Evolutionary conservation across 2,888 invertebrate species (phyloP).

Genomic region (Lordiphosa fenestrarum): DNA sequence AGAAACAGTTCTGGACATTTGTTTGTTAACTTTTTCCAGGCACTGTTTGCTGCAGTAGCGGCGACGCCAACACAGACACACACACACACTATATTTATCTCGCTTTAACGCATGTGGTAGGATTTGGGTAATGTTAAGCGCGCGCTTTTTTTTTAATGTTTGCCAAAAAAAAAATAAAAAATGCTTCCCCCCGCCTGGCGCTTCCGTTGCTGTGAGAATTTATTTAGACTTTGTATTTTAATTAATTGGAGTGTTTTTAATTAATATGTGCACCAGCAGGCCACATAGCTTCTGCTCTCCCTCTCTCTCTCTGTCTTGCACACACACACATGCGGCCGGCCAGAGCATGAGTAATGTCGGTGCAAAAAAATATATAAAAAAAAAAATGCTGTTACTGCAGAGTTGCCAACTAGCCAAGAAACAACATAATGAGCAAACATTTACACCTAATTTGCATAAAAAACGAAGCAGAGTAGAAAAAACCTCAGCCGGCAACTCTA

Average conservation of each 20-base stretch:
- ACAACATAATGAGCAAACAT: slow-evolving; percentile 10
- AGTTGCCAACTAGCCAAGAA: slow-evolving; percentile 52
- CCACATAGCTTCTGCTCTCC: no score
- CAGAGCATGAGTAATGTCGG: slow-evolving; percentile 59
- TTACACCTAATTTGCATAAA: slow-evolving; percentile 30
- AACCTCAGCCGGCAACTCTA: slow-evolving; percentile 12
- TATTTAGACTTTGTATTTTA: slow-evolving; percentile 34
- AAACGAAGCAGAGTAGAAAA: slow-evolving; percentile 9
- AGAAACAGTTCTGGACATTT: slow-evolving; percentile 33
- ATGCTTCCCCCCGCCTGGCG: not conserved
- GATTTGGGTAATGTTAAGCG: slow-evolving; percentile 41
- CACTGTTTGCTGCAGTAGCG: slow-evolving; percentile 46
- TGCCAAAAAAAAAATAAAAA: slow-evolving; percentile 27
- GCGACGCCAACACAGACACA: slow-evolving; percentile 18
- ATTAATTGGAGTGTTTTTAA: slow-evolving; percentile 75
- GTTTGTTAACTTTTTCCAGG: slow-evolving; percentile 38
- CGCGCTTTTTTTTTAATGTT: slow-evolving; percentile 55
- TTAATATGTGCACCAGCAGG: slow-evolving; percentile 37
- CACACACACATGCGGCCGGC: slow-evolving; percentile 25
- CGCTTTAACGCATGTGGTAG: slow-evolving; percentile 56
- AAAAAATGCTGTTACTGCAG: slow-evolving; percentile 30
- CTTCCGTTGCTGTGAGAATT: slow-evolving; percentile 37
- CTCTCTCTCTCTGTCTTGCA: slow-evolving; percentile 34
- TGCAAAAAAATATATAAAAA: slow-evolving; percentile 23
- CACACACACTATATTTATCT: slow-evolving; percentile 55